Conservation (phyloP, 1,140 invertebrate species). For the Hycleus cichorii region DNA sequence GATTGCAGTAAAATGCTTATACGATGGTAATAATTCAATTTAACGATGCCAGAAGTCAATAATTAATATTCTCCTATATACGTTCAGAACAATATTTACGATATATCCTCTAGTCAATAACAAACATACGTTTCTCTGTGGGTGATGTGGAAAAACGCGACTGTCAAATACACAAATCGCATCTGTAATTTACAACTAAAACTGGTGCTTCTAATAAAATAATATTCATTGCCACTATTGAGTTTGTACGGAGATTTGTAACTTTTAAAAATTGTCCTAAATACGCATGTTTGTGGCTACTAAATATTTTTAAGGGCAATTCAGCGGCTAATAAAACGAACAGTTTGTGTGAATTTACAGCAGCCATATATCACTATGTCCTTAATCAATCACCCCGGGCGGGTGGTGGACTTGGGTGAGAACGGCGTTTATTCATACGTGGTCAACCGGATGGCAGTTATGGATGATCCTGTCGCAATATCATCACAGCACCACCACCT, state of each 20-base stretch:
- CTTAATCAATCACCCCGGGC: slow-evolving; percentile 10
- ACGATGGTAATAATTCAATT: slow-evolving; percentile 11
- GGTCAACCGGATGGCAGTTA: slow-evolving; percentile 17
- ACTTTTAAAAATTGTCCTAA: background rate
- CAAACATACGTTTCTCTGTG: background rate
- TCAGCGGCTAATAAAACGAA: slow-evolving; percentile 16
- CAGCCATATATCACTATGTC: slow-evolving; percentile 13
- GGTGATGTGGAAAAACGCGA: slow-evolving; percentile 10
- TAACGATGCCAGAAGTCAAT: slow-evolving; percentile 16
- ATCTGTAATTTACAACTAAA: slow-evolving; percentile 11
- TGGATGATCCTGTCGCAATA: slow-evolving; percentile 2
- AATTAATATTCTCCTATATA: slow-evolving; percentile 10
- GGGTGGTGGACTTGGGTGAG: slow-evolving; percentile 4
- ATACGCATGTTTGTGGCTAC: background rate
- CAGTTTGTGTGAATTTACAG: slow-evolving; percentile 15
- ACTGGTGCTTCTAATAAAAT: background rate
- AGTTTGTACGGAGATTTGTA: background rate
- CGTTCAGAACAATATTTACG: slow-evolving; percentile 12
- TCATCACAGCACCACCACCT: no score
- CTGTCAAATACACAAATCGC: slow-evolving; percentile 15
- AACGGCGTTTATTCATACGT: slow-evolving; percentile 12
- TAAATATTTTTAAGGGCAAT: slow-evolving; percentile 14
- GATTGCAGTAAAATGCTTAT: background rate
- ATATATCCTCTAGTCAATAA: slow-evolving; percentile 15
- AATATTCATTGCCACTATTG: no score